Conservation (phyloP, 2,113 vertebrate genomes). For the Pogonocichla stellata region DNA sequence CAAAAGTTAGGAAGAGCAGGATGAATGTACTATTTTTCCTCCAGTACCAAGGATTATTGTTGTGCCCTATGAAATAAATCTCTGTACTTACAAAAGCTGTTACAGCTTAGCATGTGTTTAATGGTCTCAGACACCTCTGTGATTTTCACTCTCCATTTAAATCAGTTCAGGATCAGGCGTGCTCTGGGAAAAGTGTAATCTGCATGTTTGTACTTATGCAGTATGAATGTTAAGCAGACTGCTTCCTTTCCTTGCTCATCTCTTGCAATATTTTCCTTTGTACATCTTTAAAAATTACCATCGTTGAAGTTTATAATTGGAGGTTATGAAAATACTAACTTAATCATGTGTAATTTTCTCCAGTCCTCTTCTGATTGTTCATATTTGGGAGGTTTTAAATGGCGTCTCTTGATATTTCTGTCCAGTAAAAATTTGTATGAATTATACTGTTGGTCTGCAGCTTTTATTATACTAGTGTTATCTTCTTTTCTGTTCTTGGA, state of each 20-base stretch:
- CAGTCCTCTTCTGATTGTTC: neutral
- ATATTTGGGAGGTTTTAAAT: neutral
- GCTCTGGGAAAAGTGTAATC: neutral
- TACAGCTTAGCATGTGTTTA: neutral
- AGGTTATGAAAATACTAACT: neutral
- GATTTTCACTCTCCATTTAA: neutral
- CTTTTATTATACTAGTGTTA: neutral
- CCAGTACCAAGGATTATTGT: neutral
- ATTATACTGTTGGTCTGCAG: neutral
- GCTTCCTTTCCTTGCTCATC: neutral
- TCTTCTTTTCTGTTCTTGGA: neutral
- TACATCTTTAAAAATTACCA: neutral
- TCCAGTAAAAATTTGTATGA: neutral
- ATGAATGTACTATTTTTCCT: neutral
- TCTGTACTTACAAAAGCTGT: neutral
- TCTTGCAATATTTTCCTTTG: neutral
- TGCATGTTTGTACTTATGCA: neutral
- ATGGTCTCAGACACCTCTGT: neutral
- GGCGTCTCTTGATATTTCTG: neutral
- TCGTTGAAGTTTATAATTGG: neutral
- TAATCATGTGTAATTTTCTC: neutral
- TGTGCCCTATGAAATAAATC: neutral
- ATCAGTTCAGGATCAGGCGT: neutral
- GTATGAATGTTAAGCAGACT: neutral
- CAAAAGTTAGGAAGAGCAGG: neutral